A percentile compares a stretch with the other conserved stretches of the same genome.
These are phyloP conservation scores for Gnathonemus longibarbis DNA, from an alignment of 2,113 vertebrate species.

Conservation along the genomic window DNA sequence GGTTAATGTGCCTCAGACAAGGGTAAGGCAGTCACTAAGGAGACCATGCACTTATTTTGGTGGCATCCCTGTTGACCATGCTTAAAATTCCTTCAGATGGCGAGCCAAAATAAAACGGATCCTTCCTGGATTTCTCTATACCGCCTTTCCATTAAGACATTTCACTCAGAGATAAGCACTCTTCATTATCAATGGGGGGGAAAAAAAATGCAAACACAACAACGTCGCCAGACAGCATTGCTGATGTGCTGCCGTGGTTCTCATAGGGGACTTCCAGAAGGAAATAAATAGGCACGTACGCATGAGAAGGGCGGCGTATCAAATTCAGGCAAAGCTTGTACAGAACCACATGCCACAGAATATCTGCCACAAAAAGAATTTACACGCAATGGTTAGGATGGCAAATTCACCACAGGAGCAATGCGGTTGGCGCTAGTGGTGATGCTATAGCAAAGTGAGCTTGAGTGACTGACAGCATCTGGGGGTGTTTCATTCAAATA, in stretches of 20 bases:
- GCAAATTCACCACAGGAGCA: neutral
- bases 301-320: neutral
- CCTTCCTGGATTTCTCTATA: neutral
- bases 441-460: neutral
- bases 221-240: neutral
- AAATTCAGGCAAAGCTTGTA: neutral
- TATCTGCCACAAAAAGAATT: conserved; percentile 1
- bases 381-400: neutral
- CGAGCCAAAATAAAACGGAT: neutral
- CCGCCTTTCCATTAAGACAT: neutral
- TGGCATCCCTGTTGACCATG: neutral
- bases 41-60: neutral
- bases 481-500: neutral
- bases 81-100: neutral
- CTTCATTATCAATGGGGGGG: neutral
- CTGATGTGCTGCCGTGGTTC: neutral
- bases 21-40: neutral
- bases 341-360: neutral
- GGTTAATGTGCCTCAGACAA: neutral
- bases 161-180: neutral
- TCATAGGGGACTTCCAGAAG: neutral
- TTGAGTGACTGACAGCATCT: neutral
- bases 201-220: neutral
- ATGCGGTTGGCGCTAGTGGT: neutral
- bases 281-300: neutral